Base-by-base conservation (phyloP, 2,113 vertebrate species). In the Pycnonotus jocosus region DNA sequence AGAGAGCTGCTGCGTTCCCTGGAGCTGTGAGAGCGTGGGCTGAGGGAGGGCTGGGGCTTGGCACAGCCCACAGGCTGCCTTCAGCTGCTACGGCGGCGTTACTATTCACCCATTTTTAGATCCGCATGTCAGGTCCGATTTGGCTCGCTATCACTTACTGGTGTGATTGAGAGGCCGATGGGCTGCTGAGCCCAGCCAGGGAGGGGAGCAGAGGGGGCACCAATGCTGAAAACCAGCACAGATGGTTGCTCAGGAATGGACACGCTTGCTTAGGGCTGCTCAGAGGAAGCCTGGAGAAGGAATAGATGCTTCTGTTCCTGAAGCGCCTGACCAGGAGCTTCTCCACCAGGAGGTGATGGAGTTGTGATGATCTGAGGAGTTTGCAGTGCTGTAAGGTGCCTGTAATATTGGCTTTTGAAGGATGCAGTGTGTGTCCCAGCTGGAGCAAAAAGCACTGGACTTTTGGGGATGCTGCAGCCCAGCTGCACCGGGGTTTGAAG, bases 81-180 rank as follows among this genome's bases (percentile, higher is more conserved):
- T 86, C 85, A 90, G 95, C 96, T 95, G 93, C 96, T 91, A 95
- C 90, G 79, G 92, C 66, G 0, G 90, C 25, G 90, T 96, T 96
- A 96, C 96, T 96, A 94, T 9, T 31, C 71, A 54, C 60, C 93
- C 81, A 15, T 76, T 96, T 95, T 90, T 90, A 96, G 93, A 17
- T 10, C 3, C 1, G 3, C 62, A 2, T 47, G 85, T 77, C 90
- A 61, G 45, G 90, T 93, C 95, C 54, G 6, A 14, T 93, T 82
- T 45, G 82, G 88, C 90, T 96, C 30, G 0, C 61, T 74, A 1
- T 87, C 88, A 6, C 70, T 89, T 11, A 4, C 21, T 22, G 20
- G 5, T 45, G 85, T 24, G 93, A 94, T 54, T 5, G 92, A 82
- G 96, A 57, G 84, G 65, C 69, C 62, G 92, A 20, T 16, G 93